Evolutionary conservation across 2,113 vertebrate genomes (phyloP), one percentile per base, ranked within the genome.

Genomic region (Miniopterus natalensis): DNA sequence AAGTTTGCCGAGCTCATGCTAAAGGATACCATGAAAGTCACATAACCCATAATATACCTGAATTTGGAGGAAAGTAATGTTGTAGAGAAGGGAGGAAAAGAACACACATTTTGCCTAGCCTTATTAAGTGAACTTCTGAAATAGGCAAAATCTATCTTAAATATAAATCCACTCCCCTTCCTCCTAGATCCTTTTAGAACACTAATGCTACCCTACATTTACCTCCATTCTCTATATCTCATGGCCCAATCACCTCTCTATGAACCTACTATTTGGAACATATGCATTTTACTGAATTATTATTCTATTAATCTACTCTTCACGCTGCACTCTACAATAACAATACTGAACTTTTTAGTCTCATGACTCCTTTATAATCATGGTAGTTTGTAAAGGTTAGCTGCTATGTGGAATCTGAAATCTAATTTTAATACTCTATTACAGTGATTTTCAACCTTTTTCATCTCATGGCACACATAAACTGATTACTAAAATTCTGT

Each of bases 241-340:
- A 45, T 8, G 27, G 61, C 61, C 70, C 13, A 90, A 90, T 42
- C 51, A 75, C 15, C 45, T 81, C 18, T 75, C 71, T 57, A 27
- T 61, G 59, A n/a, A 86, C 13, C 27, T 79, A 81, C 31, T 81
- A 92, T 74, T 66, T 84, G 31, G 49, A 90, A 70, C 13, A 36
- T 27, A 36, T 6, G 31, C 1, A 13, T 70, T 94, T 88, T 74
- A 87, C 0, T 86, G 42, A 96, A 84, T 86, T 85, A 85, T 59
- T 59, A 77, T 94, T 85, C 92, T 94, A 94, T 78, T 90, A 83
- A 92, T 70, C 47, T 88, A 74, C 61, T 94, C 74, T 89, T 81
- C 59, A 15, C 81, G 21, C 79, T n/a, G 49, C 6, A 40, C 11
- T 25, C 13, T 31, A 49, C 31, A 94, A 79, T 17, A 89, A 68